These are phyloP conservation scores for Pyrgilauda ruficollis DNA, from an alignment of 2,113 vertebrate species.

Conservation along the genomic window DNA sequence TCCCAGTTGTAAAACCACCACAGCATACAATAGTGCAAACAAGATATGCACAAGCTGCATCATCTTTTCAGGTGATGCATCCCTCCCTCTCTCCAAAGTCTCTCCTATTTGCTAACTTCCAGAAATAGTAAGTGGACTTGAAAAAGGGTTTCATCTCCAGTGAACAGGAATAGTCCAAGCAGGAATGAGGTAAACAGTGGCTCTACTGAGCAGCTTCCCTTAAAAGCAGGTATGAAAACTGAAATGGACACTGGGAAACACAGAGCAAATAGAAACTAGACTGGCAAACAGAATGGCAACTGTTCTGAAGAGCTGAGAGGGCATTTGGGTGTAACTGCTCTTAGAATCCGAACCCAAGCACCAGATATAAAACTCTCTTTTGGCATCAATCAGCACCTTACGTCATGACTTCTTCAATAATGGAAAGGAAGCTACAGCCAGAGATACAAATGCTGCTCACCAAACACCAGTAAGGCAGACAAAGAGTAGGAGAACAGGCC, in stretches of 20 bases:
- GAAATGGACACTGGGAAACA: not conserved
- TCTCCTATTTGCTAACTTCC: not conserved
- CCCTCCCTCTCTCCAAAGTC: not conserved
- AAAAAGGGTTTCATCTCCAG: not conserved
- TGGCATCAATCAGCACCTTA: not conserved
- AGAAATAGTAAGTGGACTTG: not conserved
- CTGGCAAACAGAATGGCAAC: not conserved
- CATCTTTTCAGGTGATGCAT: not conserved
- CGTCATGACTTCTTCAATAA: not conserved
- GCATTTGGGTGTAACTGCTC: not conserved
- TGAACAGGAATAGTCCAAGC: not conserved
- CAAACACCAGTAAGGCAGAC: not conserved
- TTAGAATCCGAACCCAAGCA: not conserved
- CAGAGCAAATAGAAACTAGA: not conserved
- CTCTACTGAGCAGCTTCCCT: not conserved
- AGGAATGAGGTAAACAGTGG: not conserved
- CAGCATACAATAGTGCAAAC: not conserved
- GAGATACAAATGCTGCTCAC: not conserved
- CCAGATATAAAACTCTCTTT: not conserved
- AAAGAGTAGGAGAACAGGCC: not conserved
- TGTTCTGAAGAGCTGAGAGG: not conserved
- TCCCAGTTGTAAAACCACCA: not conserved
- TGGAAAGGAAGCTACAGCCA: not conserved
- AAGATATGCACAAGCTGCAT: not conserved
- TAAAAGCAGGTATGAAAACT: not conserved